These are phyloP conservation scores for Acanthoscelides obtectus DNA, from an alignment of 2,888 invertebrate genomes.

Conservation along the genomic window DNA sequence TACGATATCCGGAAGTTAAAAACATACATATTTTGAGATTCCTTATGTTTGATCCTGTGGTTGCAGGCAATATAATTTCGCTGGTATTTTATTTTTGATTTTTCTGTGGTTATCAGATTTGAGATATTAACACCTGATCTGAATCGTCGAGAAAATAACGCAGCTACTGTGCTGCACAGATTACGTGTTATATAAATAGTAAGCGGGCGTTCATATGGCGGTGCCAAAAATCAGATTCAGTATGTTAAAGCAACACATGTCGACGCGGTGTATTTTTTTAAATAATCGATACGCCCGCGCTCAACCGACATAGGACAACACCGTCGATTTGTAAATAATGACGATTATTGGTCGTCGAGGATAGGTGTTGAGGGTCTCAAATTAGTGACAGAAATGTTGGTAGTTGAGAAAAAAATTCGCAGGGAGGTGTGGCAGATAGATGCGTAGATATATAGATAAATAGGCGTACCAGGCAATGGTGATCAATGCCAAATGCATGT, in stretches of 20 bases:
- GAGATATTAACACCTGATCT: neutral
- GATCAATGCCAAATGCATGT: no score
- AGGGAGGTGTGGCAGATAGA: neutral
- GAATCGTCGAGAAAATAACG: conserved; percentile 4
- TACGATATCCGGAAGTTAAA: no score
- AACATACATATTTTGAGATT: no score
- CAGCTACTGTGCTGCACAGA: conserved; percentile 6
- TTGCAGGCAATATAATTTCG: no score
- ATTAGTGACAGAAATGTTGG: neutral
- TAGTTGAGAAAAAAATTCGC: neutral
- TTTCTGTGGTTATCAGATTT: neutral
- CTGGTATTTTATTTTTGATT: no score
- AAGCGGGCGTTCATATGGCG: no score
- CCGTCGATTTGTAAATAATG: neutral
- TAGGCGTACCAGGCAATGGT: no score
- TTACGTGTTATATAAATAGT: conserved; percentile 20
- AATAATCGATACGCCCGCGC: neutral
- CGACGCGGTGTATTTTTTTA: neutral
- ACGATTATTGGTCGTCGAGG: neutral
- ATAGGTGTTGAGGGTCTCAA: neutral
- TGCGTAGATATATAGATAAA: no score
- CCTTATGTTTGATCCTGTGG: no score
- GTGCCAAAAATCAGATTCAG: conserved; percentile 17
- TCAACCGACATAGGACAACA: neutral
- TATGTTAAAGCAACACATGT: neutral